Evolutionary conservation across 1,140 invertebrate genomes (phyloP).

Genomic region (Scaptomyza pallida): DNA sequence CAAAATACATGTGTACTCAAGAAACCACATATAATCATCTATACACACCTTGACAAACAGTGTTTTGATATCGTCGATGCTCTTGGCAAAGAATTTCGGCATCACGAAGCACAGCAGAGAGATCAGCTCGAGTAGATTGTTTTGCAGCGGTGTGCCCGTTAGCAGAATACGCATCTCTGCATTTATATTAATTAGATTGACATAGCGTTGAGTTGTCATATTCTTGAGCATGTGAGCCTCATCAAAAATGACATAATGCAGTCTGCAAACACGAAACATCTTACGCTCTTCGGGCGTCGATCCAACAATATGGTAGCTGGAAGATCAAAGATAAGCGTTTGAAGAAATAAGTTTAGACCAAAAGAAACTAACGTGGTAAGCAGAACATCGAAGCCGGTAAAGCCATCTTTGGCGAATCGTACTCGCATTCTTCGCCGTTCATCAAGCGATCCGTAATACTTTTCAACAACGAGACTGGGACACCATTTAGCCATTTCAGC

Average conservation of each 20-base stretch:
- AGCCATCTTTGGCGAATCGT: constrained; percentile 90
- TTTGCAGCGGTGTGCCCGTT: constrained; percentile 97
- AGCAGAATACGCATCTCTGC: constrained; percentile 92
- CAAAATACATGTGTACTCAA: neutral
- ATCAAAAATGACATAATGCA: constrained; percentile 97
- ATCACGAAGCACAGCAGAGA: constrained; percentile 97
- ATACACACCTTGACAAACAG: constrained; percentile 89
- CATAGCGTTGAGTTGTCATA: constrained; percentile 95
- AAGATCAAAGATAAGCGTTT: neutral
- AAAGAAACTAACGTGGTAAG: constrained; percentile 89
- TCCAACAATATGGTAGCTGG: constrained; percentile 89
- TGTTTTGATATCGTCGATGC: constrained; percentile 93
- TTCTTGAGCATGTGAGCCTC: constrained; percentile 99
- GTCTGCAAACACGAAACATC: constrained; percentile 94
- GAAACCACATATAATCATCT: too few relatives aligned
- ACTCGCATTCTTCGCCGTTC: constrained; percentile 91
- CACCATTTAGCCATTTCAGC: constrained; percentile 94
- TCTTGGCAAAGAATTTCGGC: constrained; percentile 96
- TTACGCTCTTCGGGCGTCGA: constrained; percentile 94
- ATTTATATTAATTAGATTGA: constrained; percentile 95
- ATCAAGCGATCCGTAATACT: constrained; percentile 95
- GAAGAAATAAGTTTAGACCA: neutral
- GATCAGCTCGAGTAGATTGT: constrained; percentile 97
- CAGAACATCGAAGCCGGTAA: constrained; percentile 92
- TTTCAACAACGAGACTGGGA: constrained; percentile 90